Percentiles rank a stretch among this genome's conserved stretches.
Conservation (phyloP, 2,888 invertebrate genomes). For the Autographa pulchrina region DNA sequence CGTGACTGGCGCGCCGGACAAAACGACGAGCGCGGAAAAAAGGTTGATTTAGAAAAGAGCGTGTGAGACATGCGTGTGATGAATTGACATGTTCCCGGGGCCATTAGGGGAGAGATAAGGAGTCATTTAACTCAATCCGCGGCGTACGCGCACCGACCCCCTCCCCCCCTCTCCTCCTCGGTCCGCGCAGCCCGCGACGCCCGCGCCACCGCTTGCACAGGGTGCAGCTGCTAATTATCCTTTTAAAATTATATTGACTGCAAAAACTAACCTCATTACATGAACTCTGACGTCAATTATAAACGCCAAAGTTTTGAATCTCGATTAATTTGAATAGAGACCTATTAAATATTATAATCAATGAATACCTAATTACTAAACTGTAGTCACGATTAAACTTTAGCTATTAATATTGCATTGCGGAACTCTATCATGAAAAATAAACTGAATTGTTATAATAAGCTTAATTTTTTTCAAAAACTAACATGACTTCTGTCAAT, state of each 20-base stretch:
- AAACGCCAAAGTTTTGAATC: not conserved
- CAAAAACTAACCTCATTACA: not conserved
- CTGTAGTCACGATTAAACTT: not conserved
- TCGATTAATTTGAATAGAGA: not conserved
- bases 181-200: constrained; percentile 24
- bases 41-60: constrained; percentile 71
- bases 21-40: constrained; percentile 60
- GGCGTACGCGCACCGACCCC: constrained; percentile 66
- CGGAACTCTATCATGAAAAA: no score
- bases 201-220: constrained; percentile 36
- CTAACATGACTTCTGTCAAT: no score
- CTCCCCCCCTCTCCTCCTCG: constrained; percentile 34
- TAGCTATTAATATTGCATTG: not conserved
- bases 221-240: constrained; percentile 25
- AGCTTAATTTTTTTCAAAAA: no score
- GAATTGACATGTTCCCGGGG: constrained; percentile 87
- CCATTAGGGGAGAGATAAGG: constrained; percentile 87
- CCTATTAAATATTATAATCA: not conserved
- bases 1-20: constrained; percentile 57
- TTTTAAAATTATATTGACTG: not conserved
- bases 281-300: not conserved
- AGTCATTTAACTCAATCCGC: constrained; percentile 86
- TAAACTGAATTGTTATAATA: no score
- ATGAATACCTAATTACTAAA: not conserved
- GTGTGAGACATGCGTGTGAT: constrained; percentile 81